phyloP scores from a whole-genome alignment of 1,140 invertebrate genomes.

The Eumaeus atala region DNA sequence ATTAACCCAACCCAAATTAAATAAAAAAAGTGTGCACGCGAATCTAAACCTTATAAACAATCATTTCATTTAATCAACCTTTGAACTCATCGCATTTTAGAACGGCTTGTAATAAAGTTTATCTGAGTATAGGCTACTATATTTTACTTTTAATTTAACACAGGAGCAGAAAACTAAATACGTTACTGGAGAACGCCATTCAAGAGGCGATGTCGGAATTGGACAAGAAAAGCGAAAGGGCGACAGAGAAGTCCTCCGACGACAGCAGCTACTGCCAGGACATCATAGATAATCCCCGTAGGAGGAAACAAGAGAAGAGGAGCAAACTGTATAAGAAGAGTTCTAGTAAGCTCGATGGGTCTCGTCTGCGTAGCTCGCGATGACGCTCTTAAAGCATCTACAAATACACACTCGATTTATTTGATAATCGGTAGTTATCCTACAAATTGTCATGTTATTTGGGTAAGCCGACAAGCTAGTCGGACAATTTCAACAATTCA shows the following conservation, averaged over 20 bases:
- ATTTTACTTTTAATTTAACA: slow-evolving; percentile 4
- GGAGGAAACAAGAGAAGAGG: slow-evolving; percentile 40
- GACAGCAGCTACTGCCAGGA: neutral
- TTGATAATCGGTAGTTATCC: slow-evolving; percentile 8
- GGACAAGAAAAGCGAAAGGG: slow-evolving; percentile 74
- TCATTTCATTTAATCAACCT: slow-evolving; percentile 23
- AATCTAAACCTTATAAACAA: slow-evolving; percentile 9
- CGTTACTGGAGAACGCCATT: slow-evolving; percentile 89
- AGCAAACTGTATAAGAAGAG: slow-evolving; percentile 39
- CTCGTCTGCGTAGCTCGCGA: slow-evolving; percentile 50
- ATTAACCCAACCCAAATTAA: slow-evolving; percentile 60
- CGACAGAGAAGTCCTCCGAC: slow-evolving; percentile 10
- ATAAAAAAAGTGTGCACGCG: neutral
- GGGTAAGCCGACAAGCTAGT: too few relatives aligned
- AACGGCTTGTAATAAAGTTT: too few relatives aligned
- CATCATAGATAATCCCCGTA: slow-evolving; percentile 40
- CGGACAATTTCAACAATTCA: too few relatives aligned
- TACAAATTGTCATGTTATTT: neutral
- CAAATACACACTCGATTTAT: slow-evolving; percentile 5
- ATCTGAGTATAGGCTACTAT: too few relatives aligned
- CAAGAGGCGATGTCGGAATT: slow-evolving; percentile 92
- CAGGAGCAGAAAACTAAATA: slow-evolving; percentile 93
- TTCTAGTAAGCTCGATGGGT: slow-evolving; percentile 25
- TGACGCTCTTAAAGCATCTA: slow-evolving; percentile 29
- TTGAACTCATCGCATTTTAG: too few relatives aligned